Conservation (phyloP, 2,113 vertebrate genomes). For the Hoplias malabaricus region DNA sequence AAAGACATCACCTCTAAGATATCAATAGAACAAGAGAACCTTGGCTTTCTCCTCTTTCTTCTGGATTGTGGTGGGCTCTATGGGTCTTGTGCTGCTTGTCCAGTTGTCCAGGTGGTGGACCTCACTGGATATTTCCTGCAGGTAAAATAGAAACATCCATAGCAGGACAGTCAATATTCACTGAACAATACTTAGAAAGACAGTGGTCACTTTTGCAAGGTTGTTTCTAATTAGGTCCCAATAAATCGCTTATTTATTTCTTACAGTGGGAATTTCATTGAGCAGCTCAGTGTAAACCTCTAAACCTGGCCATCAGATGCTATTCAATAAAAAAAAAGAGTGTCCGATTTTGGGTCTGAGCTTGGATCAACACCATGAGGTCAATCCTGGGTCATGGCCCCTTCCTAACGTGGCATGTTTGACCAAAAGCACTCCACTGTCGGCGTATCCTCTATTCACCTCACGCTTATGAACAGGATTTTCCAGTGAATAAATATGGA, state of each 20-base stretch:
- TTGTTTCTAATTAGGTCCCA: neutral
- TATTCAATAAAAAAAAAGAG: neutral
- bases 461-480: neutral
- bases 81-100: neutral
- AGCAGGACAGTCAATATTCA: neutral
- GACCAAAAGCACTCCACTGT: neutral
- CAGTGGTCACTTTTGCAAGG: neutral
- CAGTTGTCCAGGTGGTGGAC: neutral
- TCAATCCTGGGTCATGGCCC: neutral
- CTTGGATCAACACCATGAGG: neutral
- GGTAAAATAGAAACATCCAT: neutral
- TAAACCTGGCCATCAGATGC: neutral
- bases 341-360: neutral
- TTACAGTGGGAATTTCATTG: neutral
- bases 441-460: neutral
- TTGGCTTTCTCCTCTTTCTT: neutral
- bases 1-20: conserved; percentile 18
- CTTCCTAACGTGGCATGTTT: neutral
- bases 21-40: neutral
- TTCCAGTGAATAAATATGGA: neutral
- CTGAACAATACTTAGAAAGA: neutral
- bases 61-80: neutral
- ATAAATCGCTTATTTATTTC: neutral
- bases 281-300: neutral
- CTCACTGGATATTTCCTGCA: neutral